These are phyloP conservation scores for Pangasius krempfi DNA, from an alignment of 2,797 vertebrate genomes.

Conservation along the genomic window DNA sequence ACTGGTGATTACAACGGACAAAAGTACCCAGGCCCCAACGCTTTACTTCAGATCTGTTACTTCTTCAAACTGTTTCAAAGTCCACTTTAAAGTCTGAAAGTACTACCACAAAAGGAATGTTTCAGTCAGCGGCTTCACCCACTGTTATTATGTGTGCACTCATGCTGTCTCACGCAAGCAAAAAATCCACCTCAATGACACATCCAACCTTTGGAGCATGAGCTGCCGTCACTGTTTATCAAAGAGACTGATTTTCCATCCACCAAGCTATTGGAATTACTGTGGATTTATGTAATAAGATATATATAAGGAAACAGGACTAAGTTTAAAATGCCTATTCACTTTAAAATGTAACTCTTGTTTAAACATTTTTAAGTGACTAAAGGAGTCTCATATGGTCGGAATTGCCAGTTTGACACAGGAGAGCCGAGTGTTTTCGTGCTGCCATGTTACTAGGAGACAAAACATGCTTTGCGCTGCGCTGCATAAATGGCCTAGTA, in stretches of 20 bases:
- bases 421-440: constrained; percentile 51
- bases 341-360: constrained; percentile 26
- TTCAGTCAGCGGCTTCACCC: neutral
- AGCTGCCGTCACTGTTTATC: constrained; percentile 28
- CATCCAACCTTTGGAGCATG: constrained; percentile 20
- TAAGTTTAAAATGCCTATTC: neutral
- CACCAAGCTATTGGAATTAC: neutral
- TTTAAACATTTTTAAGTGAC: constrained; percentile 28
- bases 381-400: constrained; percentile 27
- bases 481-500: constrained; percentile 55
- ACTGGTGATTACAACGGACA: neutral
- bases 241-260: constrained; percentile 28
- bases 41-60: constrained; percentile 3
- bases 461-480: constrained; percentile 56
- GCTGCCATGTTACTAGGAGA: constrained; percentile 59
- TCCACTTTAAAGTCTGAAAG: constrained; percentile 35
- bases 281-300: constrained; percentile 7
- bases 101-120: neutral
- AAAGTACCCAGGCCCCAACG: constrained; percentile 26
- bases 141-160: constrained; percentile 33
- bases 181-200: constrained; percentile 39
- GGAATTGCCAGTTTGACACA: constrained; percentile 38
- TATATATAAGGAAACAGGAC: neutral
- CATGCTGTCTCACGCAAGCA: constrained; percentile 37
- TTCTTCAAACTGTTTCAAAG: constrained; percentile 45